A percentile compares a stretch with the other conserved stretches of the same genome.
Evolutionary conservation across 2,888 invertebrate species (phyloP).

Genomic region (Phragmatobia fuliginosa): DNA sequence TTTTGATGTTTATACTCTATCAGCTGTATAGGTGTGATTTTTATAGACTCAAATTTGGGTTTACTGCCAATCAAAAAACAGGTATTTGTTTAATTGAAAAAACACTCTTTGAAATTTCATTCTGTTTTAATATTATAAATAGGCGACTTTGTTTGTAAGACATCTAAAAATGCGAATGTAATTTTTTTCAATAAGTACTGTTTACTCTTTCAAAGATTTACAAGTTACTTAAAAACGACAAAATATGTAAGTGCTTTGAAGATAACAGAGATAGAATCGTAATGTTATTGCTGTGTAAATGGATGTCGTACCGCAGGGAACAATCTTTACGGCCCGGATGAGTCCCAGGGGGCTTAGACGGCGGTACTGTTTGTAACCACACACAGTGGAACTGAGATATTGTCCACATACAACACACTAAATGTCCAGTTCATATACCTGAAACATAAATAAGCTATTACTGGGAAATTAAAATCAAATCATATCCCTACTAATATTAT

Average conservation of each 20-base stretch:
- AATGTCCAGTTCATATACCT: no score
- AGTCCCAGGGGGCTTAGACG: slow-evolving; percentile 30
- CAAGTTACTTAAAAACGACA: background rate
- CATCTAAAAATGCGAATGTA: no score
- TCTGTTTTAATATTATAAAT: background rate
- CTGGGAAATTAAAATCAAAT: no score
- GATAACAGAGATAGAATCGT: slow-evolving; percentile 23
- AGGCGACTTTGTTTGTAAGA: no score
- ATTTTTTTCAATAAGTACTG: no score
- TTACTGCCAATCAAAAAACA: slow-evolving; percentile 15
- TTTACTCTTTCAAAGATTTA: no score
- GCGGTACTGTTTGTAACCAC: slow-evolving; percentile 18
- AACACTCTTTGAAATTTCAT: background rate
- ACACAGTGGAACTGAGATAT: no score
- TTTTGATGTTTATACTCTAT: slow-evolving; percentile 38
- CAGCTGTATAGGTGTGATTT: slow-evolving; percentile 17
- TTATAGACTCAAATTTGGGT: slow-evolving; percentile 16
- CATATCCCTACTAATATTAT: no score
- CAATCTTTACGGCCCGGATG: slow-evolving; percentile 25
- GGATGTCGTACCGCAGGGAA: slow-evolving; percentile 23
- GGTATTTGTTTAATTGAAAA: background rate
- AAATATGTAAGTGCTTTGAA: background rate
- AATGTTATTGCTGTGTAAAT: slow-evolving; percentile 36
- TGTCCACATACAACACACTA: no score
- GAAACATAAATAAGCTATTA: no score